Evolutionary conservation across 2,113 vertebrate genomes (phyloP).

Genomic region (Chunga burmeisteri): DNA sequence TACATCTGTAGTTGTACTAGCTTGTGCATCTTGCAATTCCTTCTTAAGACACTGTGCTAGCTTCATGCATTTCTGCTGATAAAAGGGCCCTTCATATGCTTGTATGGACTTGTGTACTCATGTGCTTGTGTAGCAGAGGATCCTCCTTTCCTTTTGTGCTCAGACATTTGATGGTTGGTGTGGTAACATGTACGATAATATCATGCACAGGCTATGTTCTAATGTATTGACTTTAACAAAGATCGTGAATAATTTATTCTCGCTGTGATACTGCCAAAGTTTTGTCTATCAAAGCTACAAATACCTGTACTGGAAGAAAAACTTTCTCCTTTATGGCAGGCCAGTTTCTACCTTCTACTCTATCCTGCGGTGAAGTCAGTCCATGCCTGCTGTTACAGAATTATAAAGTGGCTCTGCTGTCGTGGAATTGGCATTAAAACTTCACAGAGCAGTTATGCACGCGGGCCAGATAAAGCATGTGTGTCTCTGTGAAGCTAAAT

Average conservation of each 20-base stretch:
- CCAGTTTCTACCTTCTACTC: neutral
- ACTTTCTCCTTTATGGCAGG: neutral
- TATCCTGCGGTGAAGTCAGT: neutral
- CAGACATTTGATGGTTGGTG: neutral
- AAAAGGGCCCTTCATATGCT: neutral
- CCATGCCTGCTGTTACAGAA: neutral
- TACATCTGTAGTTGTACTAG: neutral
- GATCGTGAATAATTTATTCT: neutral
- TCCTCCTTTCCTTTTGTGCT: neutral
- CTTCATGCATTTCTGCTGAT: neutral
- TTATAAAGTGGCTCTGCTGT: neutral
- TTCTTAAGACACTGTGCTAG: neutral
- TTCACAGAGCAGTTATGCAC: neutral
- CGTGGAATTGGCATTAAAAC: neutral
- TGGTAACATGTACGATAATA: neutral
- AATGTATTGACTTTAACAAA: neutral
- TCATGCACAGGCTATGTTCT: neutral
- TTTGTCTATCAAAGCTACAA: neutral
- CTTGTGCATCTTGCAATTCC: neutral
- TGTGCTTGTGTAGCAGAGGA: neutral
- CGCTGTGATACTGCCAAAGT: neutral
- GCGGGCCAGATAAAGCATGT: neutral
- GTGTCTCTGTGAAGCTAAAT: neutral
- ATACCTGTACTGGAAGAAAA: neutral
- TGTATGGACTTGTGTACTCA: neutral